phyloP scores from a whole-genome alignment of 2,888 invertebrate species.

The Ophion slaviceki region DNA sequence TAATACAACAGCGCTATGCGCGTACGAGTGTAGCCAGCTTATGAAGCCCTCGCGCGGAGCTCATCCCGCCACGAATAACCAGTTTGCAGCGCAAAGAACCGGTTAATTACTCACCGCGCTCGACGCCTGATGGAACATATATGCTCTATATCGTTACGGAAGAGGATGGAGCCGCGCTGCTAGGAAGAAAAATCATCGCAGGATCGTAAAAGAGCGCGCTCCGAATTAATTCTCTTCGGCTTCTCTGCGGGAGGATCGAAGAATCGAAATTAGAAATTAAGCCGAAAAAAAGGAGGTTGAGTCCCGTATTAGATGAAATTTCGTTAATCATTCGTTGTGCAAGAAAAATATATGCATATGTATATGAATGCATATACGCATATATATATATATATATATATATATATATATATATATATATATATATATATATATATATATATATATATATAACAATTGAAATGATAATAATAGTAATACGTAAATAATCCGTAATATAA shows the following conservation, averaged over 20 bases:
- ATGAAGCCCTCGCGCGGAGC: conserved; percentile 23
- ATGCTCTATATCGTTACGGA: conserved; percentile 16
- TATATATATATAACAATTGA: background rate
- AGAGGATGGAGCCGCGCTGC: conserved; percentile 29
- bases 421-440: too few relatives aligned
- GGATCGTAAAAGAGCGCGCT: conserved; percentile 47
- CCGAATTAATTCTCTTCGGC: conserved; percentile 52
- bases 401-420: too few relatives aligned
- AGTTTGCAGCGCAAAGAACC: conserved; percentile 61
- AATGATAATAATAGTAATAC: background rate
- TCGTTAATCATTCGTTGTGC: conserved; percentile 54
- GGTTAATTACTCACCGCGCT: conserved; percentile 59
- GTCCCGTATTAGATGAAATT: conserved; percentile 21
- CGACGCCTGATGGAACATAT: conserved; percentile 45
- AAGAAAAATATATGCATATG: too few relatives aligned
- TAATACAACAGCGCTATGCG: conserved; percentile 1
- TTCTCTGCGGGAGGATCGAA: conserved; percentile 53
- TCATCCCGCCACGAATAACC: conserved; percentile 49
- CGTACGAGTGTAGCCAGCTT: conserved; percentile 17
- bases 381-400: too few relatives aligned
- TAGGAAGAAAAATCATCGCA: conserved; percentile 57
- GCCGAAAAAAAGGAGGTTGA: conserved; percentile 29
- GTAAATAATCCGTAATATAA: background rate
- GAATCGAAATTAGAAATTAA: conserved; percentile 47
- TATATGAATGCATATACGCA: too few relatives aligned